These are phyloP conservation scores for Catocala nupta DNA, from an alignment of 2,888 invertebrate species.

Conservation along the genomic window DNA sequence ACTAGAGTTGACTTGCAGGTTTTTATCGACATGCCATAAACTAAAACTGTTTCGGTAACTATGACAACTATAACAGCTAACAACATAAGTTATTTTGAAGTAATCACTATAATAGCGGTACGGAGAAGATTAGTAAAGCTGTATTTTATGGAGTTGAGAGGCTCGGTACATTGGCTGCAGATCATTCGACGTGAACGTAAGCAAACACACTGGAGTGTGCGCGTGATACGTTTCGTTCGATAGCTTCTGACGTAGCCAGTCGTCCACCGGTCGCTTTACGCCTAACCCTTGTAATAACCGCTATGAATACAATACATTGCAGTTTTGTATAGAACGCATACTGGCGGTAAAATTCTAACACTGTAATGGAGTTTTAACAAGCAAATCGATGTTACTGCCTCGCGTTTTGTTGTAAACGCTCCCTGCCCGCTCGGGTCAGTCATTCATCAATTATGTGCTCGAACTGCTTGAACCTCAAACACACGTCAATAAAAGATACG, in stretches of 20 bases:
- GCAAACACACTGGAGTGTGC: constrained; percentile 46
- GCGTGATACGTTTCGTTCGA: constrained; percentile 40
- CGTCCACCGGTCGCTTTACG: constrained; percentile 22
- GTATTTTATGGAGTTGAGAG: constrained; percentile 42
- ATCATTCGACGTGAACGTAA: constrained; percentile 46
- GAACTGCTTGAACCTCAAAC: constrained; percentile 34
- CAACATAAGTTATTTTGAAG: not conserved
- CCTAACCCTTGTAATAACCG: constrained; percentile 5
- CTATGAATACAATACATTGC: no score
- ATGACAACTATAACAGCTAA: constrained; percentile 6
- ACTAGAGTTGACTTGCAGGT: no score
- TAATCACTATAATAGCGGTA: constrained; percentile 14
- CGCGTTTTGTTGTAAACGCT: constrained; percentile 2
- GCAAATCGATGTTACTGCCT: constrained; percentile 9
- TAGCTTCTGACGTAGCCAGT: constrained; percentile 39
- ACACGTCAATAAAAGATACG: constrained; percentile 49
- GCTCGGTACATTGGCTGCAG: constrained; percentile 45
- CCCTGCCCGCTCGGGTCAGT: constrained; percentile 18
- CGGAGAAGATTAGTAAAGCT: constrained; percentile 20
- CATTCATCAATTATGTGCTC: constrained; percentile 43
- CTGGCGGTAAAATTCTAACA: constrained; percentile 2
- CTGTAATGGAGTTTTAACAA: constrained; percentile 24
- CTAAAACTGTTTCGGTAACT: not conserved
- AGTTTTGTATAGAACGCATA: not conserved
- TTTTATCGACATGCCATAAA: not conserved